A percentile compares a stretch with the other conserved stretches of the same genome.
Conservation (phyloP, 2,888 invertebrate genomes). For the Eucera pruinosa region DNA sequence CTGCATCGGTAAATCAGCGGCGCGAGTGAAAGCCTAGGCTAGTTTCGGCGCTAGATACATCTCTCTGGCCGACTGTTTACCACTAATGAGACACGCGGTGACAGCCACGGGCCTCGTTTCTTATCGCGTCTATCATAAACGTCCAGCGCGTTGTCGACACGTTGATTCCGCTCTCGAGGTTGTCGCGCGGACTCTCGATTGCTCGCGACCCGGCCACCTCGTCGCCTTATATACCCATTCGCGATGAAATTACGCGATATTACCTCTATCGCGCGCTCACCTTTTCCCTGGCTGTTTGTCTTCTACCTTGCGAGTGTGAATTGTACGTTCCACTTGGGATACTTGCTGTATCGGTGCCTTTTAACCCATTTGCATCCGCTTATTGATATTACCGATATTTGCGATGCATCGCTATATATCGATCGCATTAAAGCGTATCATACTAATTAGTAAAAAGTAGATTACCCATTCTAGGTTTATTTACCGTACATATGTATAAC, state of each 20-base stretch:
- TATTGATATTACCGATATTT: no score
- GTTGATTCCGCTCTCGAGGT: constrained; percentile 35
- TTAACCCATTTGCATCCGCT: no score
- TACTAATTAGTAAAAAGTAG: no score
- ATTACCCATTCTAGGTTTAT: no score
- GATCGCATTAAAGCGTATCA: no score
- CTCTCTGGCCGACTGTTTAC: constrained; percentile 61
- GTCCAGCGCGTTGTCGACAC: constrained; percentile 54
- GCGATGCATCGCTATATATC: no score
- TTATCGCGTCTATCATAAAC: constrained; percentile 74
- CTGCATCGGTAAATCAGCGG: constrained; percentile 65
- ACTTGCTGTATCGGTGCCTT: no score
- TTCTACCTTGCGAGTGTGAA: neutral
- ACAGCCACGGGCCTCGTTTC: constrained; percentile 68
- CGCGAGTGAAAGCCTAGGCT: constrained; percentile 63
- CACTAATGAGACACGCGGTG: constrained; percentile 77
- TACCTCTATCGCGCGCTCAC: constrained; percentile 10
- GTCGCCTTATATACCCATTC: constrained; percentile 47
- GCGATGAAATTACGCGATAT: constrained; percentile 75
- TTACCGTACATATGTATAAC: no score
- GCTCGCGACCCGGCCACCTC: constrained; percentile 60
- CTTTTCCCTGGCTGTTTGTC: neutral
- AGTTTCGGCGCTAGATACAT: constrained; percentile 71
- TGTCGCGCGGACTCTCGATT: constrained; percentile 48
- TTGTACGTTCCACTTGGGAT: neutral